Percentiles rank a stretch among this genome's conserved stretches.
Evolutionary conservation across 2,888 invertebrate genomes (phyloP).

Genomic region (Arrhopalites spinosus): DNA sequence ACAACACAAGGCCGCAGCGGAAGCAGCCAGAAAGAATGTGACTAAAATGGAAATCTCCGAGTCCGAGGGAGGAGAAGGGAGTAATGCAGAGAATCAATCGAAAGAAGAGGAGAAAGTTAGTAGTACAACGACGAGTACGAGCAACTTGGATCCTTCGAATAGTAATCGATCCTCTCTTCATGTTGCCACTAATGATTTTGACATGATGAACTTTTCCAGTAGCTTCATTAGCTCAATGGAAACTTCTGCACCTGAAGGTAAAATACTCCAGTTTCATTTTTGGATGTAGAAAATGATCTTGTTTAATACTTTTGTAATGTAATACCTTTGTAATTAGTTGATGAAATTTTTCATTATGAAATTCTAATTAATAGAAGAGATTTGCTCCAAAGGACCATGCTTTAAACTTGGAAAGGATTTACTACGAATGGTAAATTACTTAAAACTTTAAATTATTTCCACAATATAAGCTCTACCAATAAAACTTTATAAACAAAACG

Average conservation of each 20-base stretch:
- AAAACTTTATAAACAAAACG: too few relatives aligned
- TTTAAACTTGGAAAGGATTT: slow-evolving; percentile 81
- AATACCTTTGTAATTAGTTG: too few relatives aligned
- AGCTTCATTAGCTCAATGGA: slow-evolving; percentile 55
- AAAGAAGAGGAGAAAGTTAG: background rate
- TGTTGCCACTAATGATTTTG: slow-evolving; percentile 51
- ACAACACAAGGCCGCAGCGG: slow-evolving; percentile 52
- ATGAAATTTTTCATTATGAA: background rate
- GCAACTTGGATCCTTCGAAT: slow-evolving; percentile 36
- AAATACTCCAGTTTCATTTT: background rate
- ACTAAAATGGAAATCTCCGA: background rate
- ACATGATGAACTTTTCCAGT: slow-evolving; percentile 46
- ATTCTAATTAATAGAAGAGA: slow-evolving; percentile 44
- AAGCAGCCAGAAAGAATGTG: slow-evolving; percentile 41
- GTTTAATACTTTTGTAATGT: background rate
- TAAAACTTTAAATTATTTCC: too few relatives aligned
- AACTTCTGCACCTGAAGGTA: slow-evolving; percentile 42
- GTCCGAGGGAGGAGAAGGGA: background rate
- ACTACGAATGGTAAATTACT: slow-evolving; percentile 85
- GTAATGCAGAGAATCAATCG: slow-evolving; percentile 23
- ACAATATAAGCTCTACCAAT: too few relatives aligned
- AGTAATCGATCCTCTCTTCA: slow-evolving; percentile 54
- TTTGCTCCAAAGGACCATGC: slow-evolving; percentile 59
- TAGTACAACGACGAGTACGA: background rate
- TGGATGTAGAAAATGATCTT: background rate